These are phyloP conservation scores for Mactra quadrangularis DNA, from an alignment of 1,140 invertebrate species.

Conservation along the genomic window DNA sequence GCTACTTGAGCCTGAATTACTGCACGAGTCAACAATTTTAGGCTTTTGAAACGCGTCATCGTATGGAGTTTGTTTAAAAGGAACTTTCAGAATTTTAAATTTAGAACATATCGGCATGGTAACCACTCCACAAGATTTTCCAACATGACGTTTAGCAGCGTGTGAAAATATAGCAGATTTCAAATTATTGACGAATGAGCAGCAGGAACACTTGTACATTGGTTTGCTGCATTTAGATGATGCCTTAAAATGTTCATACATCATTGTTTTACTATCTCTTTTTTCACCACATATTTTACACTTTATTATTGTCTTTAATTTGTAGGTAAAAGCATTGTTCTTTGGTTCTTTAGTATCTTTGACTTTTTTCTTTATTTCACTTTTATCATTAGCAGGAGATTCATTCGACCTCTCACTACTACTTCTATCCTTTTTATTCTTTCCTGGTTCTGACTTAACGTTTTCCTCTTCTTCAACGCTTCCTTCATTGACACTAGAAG, in stretches of 20 bases:
- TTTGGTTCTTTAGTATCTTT: background rate
- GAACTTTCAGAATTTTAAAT: conserved; percentile 25
- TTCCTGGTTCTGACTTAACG: background rate
- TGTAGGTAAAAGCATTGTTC: background rate
- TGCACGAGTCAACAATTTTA: background rate
- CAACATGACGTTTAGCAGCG: conserved; percentile 28
- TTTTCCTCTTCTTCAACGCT: background rate
- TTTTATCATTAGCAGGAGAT: background rate
- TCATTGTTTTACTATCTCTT: conserved; percentile 39
- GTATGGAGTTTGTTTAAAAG: conserved; percentile 21
- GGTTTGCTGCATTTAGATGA: conserved; percentile 39
- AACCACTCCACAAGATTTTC: conserved; percentile 6
- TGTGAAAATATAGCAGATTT: conserved; percentile 39
- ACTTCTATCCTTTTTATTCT: background rate
- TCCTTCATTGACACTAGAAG: background rate
- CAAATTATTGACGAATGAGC: conserved; percentile 36
- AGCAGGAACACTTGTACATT: conserved; percentile 37
- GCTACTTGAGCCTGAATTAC: background rate
- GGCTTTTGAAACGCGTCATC: background rate
- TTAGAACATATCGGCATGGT: conserved; percentile 26
- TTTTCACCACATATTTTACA: conserved; percentile 55
- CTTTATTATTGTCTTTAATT: conserved; percentile 42
- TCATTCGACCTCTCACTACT: background rate
- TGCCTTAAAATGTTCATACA: conserved; percentile 51
- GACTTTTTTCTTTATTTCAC: background rate